Base-by-base conservation (phyloP, 2,888 invertebrate species). In the Laothoe populi region DNA sequence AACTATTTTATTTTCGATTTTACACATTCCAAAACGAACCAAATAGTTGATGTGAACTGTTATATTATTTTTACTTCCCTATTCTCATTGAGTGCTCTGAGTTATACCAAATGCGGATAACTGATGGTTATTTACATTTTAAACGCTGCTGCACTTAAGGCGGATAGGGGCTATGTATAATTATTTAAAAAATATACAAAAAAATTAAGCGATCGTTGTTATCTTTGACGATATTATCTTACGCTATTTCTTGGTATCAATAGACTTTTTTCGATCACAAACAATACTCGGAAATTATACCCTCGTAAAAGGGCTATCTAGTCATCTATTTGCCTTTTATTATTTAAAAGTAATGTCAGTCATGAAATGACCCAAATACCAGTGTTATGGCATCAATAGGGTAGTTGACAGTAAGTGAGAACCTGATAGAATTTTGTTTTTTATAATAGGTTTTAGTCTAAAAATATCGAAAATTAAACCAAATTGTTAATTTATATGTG, bases 111-210 rank as follows among this genome's bases (percentile, higher is more conserved):
- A 92, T 92, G 92, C 92, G 92, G 86, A 88, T 92, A 90, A 87
- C 88, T 81, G 68, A 70, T 70, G 72, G 84, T 87, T 87, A 85
- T 86, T 87, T 82, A 82, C 85, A 86, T 87, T 84, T 81, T 72
- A 78, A 72, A 83, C 85, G 80, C 90, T 90, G 86, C 89, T 90
- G 92, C 90, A 92, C 91, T 92, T 92, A 89, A 88, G 91, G 87
- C 86, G 84, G 86, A 86, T 88, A 87, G 86, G 87, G 79, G 83
- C 74, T 70, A 66, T 62, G 67, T 71, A 67, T 71, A 62, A 40
- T 11, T 58, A 57, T 24, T 48, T 35, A 46, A 11, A 48, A 46
- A 58, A 62, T 13, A 62, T 46, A 62, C 11, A 58, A 58, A 48
- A 62, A 60, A 40, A 62, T 46, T 40, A 16, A 35, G 49, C 53